These are phyloP conservation scores for Trichonephila clavata DNA, from an alignment of 1,140 invertebrate species.

Conservation along the genomic window DNA sequence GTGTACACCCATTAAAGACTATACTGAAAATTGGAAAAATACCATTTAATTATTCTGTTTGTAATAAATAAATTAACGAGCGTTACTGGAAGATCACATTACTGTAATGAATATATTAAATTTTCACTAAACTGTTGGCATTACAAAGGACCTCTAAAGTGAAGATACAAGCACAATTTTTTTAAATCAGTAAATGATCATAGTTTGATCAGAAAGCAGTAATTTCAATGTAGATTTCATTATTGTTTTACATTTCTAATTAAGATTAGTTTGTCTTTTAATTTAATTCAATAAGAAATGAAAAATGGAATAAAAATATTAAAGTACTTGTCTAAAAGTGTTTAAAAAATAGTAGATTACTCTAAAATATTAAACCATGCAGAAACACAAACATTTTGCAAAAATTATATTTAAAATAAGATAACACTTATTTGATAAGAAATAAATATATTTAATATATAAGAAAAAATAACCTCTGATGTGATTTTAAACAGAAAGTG, in stretches of 20 bases:
- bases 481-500: too few species aligned
- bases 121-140: background rate
- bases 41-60: slow-evolving; percentile 11
- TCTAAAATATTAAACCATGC: too few species aligned
- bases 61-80: background rate
- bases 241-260: background rate
- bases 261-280: too few species aligned
- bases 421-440: too few species aligned
- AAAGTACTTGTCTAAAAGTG: too few species aligned
- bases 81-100: background rate
- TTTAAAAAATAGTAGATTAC: too few species aligned
- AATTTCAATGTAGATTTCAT: background rate
- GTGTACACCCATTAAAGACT: slow-evolving; percentile 1
- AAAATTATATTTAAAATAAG: too few species aligned
- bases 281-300: too few species aligned
- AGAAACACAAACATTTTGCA: too few species aligned
- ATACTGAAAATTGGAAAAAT: slow-evolving; percentile 18
- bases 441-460: too few species aligned
- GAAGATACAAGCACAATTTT: background rate
- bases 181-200: background rate
- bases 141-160: background rate
- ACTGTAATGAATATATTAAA: slow-evolving; percentile 12
- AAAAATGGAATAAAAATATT: too few species aligned
- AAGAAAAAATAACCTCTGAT: too few species aligned
- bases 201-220: background rate